phyloP scores from a whole-genome alignment of 2,797 vertebrate genomes.

The Enteromius anoplus region DNA sequence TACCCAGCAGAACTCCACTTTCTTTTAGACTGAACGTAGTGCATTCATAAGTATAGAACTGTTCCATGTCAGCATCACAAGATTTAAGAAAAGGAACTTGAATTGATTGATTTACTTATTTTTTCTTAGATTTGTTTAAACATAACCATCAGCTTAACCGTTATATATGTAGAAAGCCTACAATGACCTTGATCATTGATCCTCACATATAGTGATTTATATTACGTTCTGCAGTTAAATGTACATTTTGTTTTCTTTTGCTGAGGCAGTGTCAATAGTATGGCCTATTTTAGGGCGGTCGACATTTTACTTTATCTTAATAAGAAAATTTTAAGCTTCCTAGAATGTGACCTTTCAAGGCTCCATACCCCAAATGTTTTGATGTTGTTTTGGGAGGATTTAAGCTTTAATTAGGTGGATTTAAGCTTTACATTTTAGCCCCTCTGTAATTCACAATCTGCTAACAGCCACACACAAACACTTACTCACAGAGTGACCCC shows the following conservation, averaged over 20 bases:
- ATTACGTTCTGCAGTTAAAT: neutral
- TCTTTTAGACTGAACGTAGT: neutral
- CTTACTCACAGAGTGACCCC: conserved; percentile 25
- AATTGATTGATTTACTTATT: neutral
- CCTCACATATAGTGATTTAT: neutral
- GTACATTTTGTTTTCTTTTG: neutral
- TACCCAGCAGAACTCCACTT: conserved; percentile 1
- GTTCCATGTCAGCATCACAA: neutral
- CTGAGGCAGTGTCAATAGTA: neutral
- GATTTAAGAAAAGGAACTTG: neutral
- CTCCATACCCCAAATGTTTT: conserved; percentile 5
- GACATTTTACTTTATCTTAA: neutral
- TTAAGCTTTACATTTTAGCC: neutral
- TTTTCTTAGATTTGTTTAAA: neutral
- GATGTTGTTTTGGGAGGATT: conserved; percentile 27
- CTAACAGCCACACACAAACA: conserved; percentile 23
- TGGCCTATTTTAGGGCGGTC: neutral
- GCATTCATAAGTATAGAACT: neutral
- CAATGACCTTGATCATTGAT: neutral
- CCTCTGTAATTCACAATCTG: neutral
- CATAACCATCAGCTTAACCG: neutral
- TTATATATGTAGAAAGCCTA: neutral
- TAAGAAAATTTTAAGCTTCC: conserved; percentile 14
- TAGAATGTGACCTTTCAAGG: conserved; percentile 16
- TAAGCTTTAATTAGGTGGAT: conserved; percentile 25